Evolutionary conservation across 2,888 invertebrate genomes (phyloP), one percentile per base, ranked within the genome.

Genomic region (Macropis europaea): DNA sequence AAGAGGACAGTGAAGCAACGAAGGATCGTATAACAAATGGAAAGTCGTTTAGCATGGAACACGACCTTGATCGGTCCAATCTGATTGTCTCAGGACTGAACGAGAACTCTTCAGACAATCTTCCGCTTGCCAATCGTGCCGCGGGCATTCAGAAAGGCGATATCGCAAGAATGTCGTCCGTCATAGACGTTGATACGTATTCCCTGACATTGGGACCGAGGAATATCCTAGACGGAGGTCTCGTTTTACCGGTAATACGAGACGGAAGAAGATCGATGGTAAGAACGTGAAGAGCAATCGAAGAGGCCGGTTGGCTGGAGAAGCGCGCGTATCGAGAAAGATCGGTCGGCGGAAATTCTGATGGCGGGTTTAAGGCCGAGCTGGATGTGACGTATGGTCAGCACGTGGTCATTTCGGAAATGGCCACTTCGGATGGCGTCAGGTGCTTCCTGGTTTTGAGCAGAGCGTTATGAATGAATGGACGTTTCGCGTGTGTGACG

Each of bases 371-470:
- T 76, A 82, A 82, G 82, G 66, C 61, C 56, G 40, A 42, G 48
- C 45, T 50, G 47, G 47, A 53, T 53, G 73, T 84, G 81, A 81
- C 79, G 72, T 81, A 84, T 84, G 83, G 76, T 66, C 73, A 69
- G 81, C 84, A 84, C 84, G 82, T 84, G 86, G 82, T 82, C 81
- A 82, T 82, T 82, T 84, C 79, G 83, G 79, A 84, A 84, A 82
- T 81, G 82, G 82, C 75, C 77, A 82, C 76, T 81, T 83, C 77
- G 79, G 67, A 30, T 59, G 71, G 69, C 68, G 75, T 71, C 81
- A 80, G 82, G 79, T 80, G 82, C 74, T 77, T 79, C 70, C 75
- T 64, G 66, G 74, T 77, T n/a, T 77, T 59, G 73, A 69, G 74
- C 62, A 61, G 67, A 76, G 77, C 77, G 81, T 82, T 84, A 84